phyloP scores from a whole-genome alignment of 2,888 invertebrate species.

The Slavum lentiscoides region DNA sequence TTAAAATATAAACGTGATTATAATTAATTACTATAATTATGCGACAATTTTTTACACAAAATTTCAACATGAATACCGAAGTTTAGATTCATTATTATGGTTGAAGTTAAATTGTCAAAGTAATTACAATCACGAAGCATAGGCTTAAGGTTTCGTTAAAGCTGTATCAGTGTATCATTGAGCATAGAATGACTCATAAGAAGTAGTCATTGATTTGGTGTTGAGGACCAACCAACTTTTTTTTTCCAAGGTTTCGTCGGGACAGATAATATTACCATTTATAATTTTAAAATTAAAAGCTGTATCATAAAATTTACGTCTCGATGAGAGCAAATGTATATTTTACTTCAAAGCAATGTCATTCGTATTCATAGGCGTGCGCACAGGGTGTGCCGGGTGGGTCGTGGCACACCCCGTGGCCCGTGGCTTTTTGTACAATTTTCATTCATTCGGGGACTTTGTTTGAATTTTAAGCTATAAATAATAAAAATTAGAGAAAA shows the following conservation, averaged over 20 bases:
- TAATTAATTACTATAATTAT: too few relatives aligned
- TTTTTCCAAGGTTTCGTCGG: neutral
- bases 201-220: neutral
- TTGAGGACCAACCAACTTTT: neutral
- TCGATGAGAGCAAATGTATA: too few relatives aligned
- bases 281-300: neutral
- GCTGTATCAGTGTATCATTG: neutral
- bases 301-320: neutral
- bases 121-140: neutral
- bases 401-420: too few relatives aligned
- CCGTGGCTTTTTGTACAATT: too few relatives aligned
- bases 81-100: too few relatives aligned
- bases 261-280: neutral
- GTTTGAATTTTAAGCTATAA: too few relatives aligned
- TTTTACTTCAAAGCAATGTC: too few relatives aligned
- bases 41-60: too few relatives aligned
- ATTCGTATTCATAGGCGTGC: neutral
- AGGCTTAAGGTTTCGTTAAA: neutral
- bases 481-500: too few relatives aligned
- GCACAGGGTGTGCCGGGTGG: neutral
- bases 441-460: too few relatives aligned
- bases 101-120: neutral
- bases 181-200: neutral
- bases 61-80: neutral
- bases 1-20: too few relatives aligned